Percentiles rank a stretch among this genome's conserved stretches.
Evolutionary conservation across 23 tunicate species (phyloP).

Genomic region (Ciona savignyi): DNA sequence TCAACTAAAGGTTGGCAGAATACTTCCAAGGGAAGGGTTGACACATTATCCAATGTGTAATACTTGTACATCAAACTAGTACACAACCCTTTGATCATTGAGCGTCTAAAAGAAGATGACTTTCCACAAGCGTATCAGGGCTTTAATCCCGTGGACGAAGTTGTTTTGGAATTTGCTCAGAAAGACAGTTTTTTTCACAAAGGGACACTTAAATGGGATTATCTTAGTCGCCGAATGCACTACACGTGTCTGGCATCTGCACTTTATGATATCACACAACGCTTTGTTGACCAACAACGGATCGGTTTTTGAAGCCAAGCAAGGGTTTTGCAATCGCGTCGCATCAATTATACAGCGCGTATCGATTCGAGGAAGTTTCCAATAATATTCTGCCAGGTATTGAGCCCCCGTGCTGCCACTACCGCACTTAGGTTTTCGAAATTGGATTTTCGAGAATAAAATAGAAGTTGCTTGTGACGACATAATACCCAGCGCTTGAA

Average conservation of each 20-base stretch:
- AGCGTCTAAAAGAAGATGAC: too few species aligned
- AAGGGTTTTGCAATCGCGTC: neutral
- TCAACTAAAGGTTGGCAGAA: too few species aligned
- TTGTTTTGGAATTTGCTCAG: too few species aligned
- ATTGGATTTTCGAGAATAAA: neutral
- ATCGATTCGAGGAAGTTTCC: neutral
- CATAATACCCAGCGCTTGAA: neutral
- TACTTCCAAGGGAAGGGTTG: too few species aligned
- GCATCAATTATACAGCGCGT: neutral
- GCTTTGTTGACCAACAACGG: neutral
- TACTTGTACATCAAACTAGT: too few species aligned
- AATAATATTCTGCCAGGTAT: neutral
- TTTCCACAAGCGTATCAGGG: too few species aligned
- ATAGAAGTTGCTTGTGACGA: neutral
- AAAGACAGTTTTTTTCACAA: too few species aligned
- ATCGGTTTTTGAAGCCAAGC: neutral
- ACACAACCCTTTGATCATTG: too few species aligned
- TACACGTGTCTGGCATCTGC: neutral
- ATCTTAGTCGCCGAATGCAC: neutral
- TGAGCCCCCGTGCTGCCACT: neutral
- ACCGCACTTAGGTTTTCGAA: neutral
- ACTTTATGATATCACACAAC: neutral
- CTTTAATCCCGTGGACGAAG: too few species aligned
- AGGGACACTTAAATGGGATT: neutral
- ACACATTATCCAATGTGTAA: too few species aligned